Percentiles rank a stretch among this genome's conserved stretches.
phyloP scores from a whole-genome alignment of 2,113 vertebrate species.

The Pelodiscus sinensis region DNA sequence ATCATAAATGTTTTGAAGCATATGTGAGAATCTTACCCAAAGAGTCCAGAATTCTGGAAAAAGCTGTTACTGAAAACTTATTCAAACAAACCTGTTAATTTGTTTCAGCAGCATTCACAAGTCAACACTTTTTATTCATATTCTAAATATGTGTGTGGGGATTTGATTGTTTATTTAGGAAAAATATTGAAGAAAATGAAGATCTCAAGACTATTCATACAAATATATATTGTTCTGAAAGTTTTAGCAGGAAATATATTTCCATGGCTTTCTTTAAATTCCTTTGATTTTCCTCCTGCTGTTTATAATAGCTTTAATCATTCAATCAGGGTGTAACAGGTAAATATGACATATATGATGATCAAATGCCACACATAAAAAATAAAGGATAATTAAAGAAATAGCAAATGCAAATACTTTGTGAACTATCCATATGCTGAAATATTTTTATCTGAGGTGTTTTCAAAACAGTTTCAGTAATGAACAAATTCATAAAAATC shows the following conservation, averaged over 20 bases:
- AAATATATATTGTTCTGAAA: accelerated
- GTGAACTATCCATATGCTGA: accelerated
- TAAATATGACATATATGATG: neutral
- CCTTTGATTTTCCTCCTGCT: neutral
- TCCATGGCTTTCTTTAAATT: neutral
- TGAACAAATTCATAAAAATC: neutral
- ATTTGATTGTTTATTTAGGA: accelerated
- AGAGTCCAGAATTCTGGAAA: neutral
- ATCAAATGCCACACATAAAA: accelerated
- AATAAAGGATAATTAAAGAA: neutral
- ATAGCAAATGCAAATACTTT: neutral
- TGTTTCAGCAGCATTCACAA: neutral
- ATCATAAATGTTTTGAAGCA: neutral
- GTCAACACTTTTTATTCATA: neutral
- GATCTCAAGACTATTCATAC: neutral
- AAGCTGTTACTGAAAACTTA: neutral
- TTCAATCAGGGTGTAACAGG: neutral
- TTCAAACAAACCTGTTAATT: neutral
- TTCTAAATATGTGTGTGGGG: neutral
- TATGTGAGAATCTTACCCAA: neutral
- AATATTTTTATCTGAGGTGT: neutral
- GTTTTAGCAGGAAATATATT: neutral
- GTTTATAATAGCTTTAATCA: neutral
- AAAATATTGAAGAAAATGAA: neutral
- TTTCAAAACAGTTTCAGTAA: neutral